phyloP scores from a whole-genome alignment of 2,888 invertebrate species.

The Hololepta plana region DNA sequence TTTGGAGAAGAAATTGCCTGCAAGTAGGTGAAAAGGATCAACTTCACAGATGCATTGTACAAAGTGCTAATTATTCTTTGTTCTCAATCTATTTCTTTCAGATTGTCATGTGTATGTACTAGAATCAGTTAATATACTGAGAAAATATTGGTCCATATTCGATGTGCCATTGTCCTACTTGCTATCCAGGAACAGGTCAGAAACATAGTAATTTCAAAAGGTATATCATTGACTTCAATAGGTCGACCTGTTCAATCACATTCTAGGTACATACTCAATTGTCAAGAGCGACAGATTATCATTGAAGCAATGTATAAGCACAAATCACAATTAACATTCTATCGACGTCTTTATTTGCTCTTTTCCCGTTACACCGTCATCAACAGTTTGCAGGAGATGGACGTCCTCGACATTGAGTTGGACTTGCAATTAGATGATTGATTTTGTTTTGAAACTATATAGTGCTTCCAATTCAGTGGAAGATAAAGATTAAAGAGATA shows the following conservation, averaged over 20 bases:
- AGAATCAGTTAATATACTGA: conserved; percentile 66
- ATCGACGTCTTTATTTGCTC: conserved; percentile 69
- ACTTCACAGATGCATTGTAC: too few species aligned
- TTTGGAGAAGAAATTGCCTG: conserved; percentile 57
- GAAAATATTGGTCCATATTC: conserved; percentile 71
- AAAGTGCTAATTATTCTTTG: too few species aligned
- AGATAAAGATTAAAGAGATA: too few species aligned
- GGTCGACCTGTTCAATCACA: too few species aligned
- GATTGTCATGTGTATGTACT: conserved; percentile 70
- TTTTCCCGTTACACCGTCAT: conserved; percentile 84
- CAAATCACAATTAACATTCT: conserved; percentile 90
- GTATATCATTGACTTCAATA: too few species aligned
- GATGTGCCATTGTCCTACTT: conserved; percentile 70
- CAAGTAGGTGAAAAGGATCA: too few species aligned
- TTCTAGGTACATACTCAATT: conserved; percentile 46
- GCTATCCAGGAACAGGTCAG: conserved; percentile 59
- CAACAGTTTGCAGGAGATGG: conserved; percentile 67
- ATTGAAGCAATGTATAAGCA: conserved; percentile 73
- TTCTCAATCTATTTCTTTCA: too few species aligned
- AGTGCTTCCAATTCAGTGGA: too few species aligned
- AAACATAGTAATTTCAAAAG: too few species aligned
- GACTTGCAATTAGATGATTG: conserved; percentile 50
- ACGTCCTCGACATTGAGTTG: conserved; percentile 55
- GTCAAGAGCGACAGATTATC: conserved; percentile 38
- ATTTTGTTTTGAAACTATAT: too few species aligned